These are phyloP conservation scores for Pseudorasbora parva DNA, from an alignment of 2,113 vertebrate species.

Conservation along the genomic window DNA sequence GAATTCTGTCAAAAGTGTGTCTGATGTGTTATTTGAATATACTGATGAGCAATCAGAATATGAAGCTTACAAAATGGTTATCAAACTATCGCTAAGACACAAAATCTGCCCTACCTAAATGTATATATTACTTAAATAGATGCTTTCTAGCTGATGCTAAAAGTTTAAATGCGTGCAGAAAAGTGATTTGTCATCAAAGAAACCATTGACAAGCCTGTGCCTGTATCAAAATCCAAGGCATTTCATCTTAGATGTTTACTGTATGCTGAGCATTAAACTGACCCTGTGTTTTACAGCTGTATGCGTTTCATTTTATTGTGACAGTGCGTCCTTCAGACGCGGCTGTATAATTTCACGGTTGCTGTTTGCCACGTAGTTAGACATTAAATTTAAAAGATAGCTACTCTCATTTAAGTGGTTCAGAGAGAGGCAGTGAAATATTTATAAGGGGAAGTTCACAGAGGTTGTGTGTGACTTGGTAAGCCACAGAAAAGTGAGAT, in stretches of 20 bases:
- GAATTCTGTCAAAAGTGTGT: too few relatives aligned
- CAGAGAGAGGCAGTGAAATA: conserved; percentile 57
- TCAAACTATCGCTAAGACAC: too few relatives aligned
- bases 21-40: too few relatives aligned
- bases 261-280: conserved; percentile 22
- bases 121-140: too few relatives aligned
- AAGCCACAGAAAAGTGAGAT: conserved; percentile 55
- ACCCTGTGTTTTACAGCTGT: conserved; percentile 41
- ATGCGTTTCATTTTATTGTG: conserved; percentile 31
- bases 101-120: too few relatives aligned
- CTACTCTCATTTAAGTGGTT: conserved; percentile 53
- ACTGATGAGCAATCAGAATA: too few relatives aligned
- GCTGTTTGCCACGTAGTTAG: conserved; percentile 48
- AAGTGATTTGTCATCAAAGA: neutral
- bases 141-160: neutral
- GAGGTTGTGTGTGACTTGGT: conserved; percentile 51
- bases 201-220: neutral
- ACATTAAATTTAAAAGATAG: conserved; percentile 36
- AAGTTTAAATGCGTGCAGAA: neutral
- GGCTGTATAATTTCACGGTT: conserved; percentile 51
- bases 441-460: conserved; percentile 69
- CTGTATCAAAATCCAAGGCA: conserved; percentile 5
- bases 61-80: too few relatives aligned
- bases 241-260: conserved; percentile 29
- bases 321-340: conserved; percentile 43